Evolutionary conservation across 2,113 vertebrate species (phyloP), one percentile per base, ranked within the genome.

Genomic region (Psephotus haematonotus): DNA sequence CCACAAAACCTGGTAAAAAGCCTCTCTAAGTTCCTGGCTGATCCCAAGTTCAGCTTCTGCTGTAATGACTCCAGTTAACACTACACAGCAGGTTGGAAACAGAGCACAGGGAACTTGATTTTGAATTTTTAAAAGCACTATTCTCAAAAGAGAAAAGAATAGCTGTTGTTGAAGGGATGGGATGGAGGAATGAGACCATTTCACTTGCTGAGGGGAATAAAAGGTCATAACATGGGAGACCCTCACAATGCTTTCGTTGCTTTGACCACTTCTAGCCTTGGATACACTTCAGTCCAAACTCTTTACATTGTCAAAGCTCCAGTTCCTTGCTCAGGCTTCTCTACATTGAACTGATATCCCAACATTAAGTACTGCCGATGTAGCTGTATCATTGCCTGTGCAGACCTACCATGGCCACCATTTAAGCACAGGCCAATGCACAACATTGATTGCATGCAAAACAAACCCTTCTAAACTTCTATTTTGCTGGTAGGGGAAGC

Each of bases 391-490:
- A 17, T 13, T 11, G 11, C 43, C n/a, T 55, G 13, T 4, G 2
- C 3, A 59, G 33, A 65, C 15, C 27, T 31, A 23, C 29, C 6
- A 16, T 2, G 8, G 70, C 60, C 79, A 67, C 27, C 23, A 33
- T 17, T 37, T 53, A 31, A 41, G 41, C 50, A 50, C 0, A 43
- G 44, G 23, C 13, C 44, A 29, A 13, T 0, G 6, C 7, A 53
- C 0, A 23, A n/a, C 35, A 13, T 20, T 43, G 10, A 23, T 29
- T 9, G 7, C 10, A 1, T 10, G 11, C 11, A 10, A 24, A 68
- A 33, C 29, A 20, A 18, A 37, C 35, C 35, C 24, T 17, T 10
- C n/a, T 31, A 17, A 57, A 9, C 3, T 35, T 49, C 1, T 7
- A 1, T 13, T 57, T 44, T 31, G 17, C 27, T 37, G 8, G 33